Base-by-base conservation (phyloP, 2,113 vertebrate species). In the Gymnorhina tibicen region DNA sequence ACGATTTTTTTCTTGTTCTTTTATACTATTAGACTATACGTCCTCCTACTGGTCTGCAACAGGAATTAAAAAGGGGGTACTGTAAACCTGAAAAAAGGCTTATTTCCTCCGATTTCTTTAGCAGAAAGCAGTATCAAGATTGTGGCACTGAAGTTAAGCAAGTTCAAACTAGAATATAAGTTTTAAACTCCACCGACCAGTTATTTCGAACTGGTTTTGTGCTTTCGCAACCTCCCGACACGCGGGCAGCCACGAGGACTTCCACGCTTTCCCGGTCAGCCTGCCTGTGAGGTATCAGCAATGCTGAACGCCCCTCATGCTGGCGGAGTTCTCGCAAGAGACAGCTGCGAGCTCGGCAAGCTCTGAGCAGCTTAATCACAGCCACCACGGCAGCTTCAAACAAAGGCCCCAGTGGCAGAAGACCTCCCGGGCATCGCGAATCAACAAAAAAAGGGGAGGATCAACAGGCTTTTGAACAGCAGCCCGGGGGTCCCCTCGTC, bases 301-400 rank as follows among this genome's bases (percentile, higher is more conserved):
- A 15, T 0, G 35, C 12, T 1, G 10, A 27, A 16, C 13, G 19
- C 12, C 33, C 18, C 41, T 19, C 3, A 5, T 0, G 37, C 5
- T 1, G 20, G 2, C 10, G 5, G 42, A 16, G 28, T 8, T 17
- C 33, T 12, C 4, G 3, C 10, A 16, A 30, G 39, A 46, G 39
- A 23, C 37, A 55, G 21, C 44, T 11, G 19, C 20, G 7, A 56
- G n/a, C 16, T 27, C 16, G 11, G 35, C 10, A 17, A 49, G 33
- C 37, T 44, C 49, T 1, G 1, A 68, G 22, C 37, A n/a, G 53
- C 46, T 79, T 23, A 52, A 33, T 28, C 75, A 60, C 60, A 20
- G 59, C 46, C 17, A 10, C 28, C 52, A 41, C 46, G 24, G 52
- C 26, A 53, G 46, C 70, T 32, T 19, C 22, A 15, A 53, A 75